Evolutionary conservation across 1,140 invertebrate species (phyloP).

Genomic region (Drosophila subpulchrella): DNA sequence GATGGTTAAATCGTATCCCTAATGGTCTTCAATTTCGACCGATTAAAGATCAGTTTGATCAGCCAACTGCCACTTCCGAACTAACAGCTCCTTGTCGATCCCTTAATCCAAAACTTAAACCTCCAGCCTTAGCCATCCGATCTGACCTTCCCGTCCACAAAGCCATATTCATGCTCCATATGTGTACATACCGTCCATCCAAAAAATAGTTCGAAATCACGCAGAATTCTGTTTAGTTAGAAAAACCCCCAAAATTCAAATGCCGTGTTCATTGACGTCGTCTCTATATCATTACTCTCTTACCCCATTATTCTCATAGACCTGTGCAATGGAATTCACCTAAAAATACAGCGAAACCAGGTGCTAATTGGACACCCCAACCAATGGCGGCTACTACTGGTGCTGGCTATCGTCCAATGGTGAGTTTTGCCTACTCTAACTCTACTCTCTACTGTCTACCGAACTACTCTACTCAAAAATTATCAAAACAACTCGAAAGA

Average conservation of each 20-base stretch:
- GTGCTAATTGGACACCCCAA: conserved; percentile 91
- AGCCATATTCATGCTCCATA: conserved; percentile 60
- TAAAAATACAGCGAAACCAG: conserved; percentile 92
- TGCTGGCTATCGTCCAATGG: conserved; percentile 93
- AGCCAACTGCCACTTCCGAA: conserved; percentile 2
- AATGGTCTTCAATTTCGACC: neutral
- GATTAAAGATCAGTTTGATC: conserved; percentile 5
- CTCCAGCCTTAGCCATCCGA: conserved; percentile 12
- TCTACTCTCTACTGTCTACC: conserved; percentile 69
- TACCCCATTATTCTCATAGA: conserved; percentile 85
- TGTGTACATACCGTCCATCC: conserved; percentile 56
- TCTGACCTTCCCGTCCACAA: conserved; percentile 2
- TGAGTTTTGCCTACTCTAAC: conserved; percentile 85
- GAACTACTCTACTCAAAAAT: conserved; percentile 53
- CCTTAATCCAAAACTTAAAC: conserved; percentile 13
- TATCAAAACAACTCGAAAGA: conserved; percentile 40
- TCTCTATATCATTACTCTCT: conserved; percentile 82
- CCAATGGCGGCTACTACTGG: conserved; percentile 94
- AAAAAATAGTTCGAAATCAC: conserved; percentile 53
- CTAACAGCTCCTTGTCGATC: conserved; percentile 7
- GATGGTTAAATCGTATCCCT: conserved; percentile 4
- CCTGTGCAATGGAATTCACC: conserved; percentile 94
- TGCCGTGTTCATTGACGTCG: conserved; percentile 74
- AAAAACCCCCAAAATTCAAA: conserved; percentile 48
- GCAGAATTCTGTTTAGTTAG: conserved; percentile 47